Conservation (phyloP, 2,797 vertebrate species). For the Pangasius djambal region DNA sequence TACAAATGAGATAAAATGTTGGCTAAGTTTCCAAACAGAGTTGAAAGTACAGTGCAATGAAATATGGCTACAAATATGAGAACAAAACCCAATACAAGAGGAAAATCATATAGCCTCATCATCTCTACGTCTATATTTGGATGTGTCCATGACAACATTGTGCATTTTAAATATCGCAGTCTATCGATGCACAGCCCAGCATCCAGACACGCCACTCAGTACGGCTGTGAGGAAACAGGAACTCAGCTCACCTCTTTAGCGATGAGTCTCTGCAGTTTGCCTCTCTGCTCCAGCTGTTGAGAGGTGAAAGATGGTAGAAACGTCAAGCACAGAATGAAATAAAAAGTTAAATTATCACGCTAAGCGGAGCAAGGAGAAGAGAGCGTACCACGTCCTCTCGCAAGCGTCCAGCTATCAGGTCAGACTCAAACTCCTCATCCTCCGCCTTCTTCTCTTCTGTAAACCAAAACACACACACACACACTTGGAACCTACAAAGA, state of each 20-base stretch:
- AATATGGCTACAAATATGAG: background rate
- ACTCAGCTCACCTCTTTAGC: slow-evolving; percentile 86
- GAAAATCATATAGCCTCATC: background rate
- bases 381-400: slow-evolving; percentile 90
- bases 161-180: background rate
- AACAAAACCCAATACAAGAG: background rate
- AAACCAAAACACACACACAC: background rate
- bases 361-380: background rate
- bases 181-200: background rate
- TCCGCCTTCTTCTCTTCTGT: slow-evolving; percentile 90
- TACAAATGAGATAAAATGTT: background rate
- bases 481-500: background rate
- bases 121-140: background rate
- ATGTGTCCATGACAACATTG: background rate
- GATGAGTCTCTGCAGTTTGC: slow-evolving; percentile 86
- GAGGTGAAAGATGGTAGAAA: background rate
- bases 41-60: background rate
- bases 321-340: background rate
- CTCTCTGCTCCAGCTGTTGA: slow-evolving; percentile 89
- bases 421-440: slow-evolving; percentile 75
- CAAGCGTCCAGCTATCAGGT: slow-evolving; percentile 84
- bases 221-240: background rate
- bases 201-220: background rate
- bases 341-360: too few species aligned
- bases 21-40: background rate